Base-by-base conservation (phyloP, 1,140 invertebrate genomes). In the Gonioctena quinquepunctata region DNA sequence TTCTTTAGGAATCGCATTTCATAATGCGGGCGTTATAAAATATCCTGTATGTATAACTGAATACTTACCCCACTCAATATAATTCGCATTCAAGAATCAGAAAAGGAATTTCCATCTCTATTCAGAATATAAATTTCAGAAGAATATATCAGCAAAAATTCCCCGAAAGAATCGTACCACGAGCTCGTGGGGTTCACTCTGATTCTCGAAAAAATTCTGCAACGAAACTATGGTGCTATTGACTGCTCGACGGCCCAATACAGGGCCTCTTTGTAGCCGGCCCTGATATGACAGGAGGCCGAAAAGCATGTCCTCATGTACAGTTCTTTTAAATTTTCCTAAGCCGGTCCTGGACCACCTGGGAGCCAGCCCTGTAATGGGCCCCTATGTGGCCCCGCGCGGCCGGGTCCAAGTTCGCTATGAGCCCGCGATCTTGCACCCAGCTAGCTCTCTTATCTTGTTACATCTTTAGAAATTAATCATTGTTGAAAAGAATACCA, bases 181-280 rank as follows among this genome's bases (percentile, higher is more conserved):
- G 75, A 78, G 77, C 77, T 70, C 71, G 67, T 74, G 75, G 77
- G 73, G 68, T 62, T 59, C 54, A 27, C 73, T 72, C 61, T 66
- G 66, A 66, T 67, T 74, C 68, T 69, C 65, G 71, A 71, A 26
- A 74, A 78, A 75, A 69, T 79, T 73, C 77, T 81, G 80, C 80
- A 82, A 82, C 80, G 80, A 82, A 82, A 80, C 79, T 78, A 82
- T 75, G 80, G 79, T 81, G 79, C 79, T 81, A 80, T 75, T 72
- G 75, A 80, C 79, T 77, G 74, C 70, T 80, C 63, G 74, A 66
- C 26, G 73, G 71, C 70, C 69, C 70, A 62, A 59, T 66, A 50
- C 57, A 61, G 27, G 61, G 71, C 64, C 59, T 28, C 23, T 19
- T 42, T 2, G 19, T 19, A 19, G 28, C 18, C 28, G 60, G 23